Conservation (phyloP, 2,797 vertebrate genomes). For the Chaetophractus vellerosus region DNA sequence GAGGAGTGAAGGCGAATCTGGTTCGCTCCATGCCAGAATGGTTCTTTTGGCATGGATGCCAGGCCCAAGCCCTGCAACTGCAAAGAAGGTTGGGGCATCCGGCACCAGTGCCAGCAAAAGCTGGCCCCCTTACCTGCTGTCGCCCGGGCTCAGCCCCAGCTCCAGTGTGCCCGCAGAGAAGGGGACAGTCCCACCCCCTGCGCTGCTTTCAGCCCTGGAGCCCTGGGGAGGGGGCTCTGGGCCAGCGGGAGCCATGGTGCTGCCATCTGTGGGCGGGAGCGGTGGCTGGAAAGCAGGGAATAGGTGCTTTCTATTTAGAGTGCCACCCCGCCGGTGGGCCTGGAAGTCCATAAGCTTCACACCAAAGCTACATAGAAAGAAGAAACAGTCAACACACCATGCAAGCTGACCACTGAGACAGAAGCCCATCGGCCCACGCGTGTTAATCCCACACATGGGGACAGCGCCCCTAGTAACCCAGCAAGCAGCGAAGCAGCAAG, state of each 20-base stretch:
- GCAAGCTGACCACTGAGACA: constrained; percentile 88
- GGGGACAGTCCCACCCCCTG: constrained; percentile 90
- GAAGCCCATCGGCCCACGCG: constrained; percentile 69
- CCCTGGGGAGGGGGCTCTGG: constrained; percentile 92
- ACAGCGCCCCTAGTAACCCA: constrained; percentile 68
- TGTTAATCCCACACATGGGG: constrained; percentile 76
- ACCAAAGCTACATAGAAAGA: constrained; percentile 95
- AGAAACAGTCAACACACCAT: constrained; percentile 90
- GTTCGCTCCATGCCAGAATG: background rate
- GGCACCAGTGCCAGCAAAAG: constrained; percentile 75
- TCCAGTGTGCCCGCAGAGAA: constrained; percentile 92
- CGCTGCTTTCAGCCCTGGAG: constrained; percentile 90
- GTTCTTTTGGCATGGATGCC: background rate
- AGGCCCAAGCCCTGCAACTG: background rate
- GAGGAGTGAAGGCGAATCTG: background rate
- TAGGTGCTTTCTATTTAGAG: constrained; percentile 98
- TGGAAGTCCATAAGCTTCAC: constrained; percentile 97
- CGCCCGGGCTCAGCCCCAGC: constrained; percentile 91
- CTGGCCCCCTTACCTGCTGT: constrained; percentile 94
- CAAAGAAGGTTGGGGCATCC: constrained; percentile 16
- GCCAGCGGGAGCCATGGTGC: constrained; percentile 87
- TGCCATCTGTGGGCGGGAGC: constrained; percentile 95
- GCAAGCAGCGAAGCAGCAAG: constrained; percentile 83
- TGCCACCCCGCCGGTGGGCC: constrained; percentile 94
- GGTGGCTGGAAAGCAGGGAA: constrained; percentile 98